phyloP scores from a whole-genome alignment of 1,140 invertebrate species.

The Steinernema khuongi region DNA sequence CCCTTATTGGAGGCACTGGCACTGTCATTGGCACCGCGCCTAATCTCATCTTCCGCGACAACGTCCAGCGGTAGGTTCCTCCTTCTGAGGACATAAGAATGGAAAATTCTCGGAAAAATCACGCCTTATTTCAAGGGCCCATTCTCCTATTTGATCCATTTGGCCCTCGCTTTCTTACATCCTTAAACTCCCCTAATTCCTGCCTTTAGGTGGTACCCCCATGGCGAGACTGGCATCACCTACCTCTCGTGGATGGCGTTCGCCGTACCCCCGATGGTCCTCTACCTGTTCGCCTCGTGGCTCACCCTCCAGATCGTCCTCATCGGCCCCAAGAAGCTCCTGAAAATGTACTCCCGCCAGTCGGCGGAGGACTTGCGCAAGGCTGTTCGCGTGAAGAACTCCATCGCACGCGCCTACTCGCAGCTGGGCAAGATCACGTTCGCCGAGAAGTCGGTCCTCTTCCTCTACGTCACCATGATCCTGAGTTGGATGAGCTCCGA shows the following conservation, averaged over 20 bases:
- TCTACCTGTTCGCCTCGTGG: conserved; percentile 40
- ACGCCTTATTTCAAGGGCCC: too few relatives aligned
- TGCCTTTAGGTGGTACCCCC: conserved; percentile 33
- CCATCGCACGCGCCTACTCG: conserved; percentile 25
- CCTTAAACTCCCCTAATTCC: neutral
- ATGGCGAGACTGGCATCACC: conserved; percentile 35
- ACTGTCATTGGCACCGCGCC: conserved; percentile 60
- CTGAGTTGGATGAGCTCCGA: conserved; percentile 37
- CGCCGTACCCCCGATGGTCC: conserved; percentile 42
- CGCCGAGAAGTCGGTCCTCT: conserved; percentile 38
- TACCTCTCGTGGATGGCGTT: conserved; percentile 45
- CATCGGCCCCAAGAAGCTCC: conserved; percentile 22
- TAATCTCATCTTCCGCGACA: conserved; percentile 70
- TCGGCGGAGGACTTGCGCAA: conserved; percentile 27
- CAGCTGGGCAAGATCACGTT: conserved; percentile 36
- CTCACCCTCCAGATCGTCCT: conserved; percentile 31
- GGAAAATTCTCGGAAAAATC: too few relatives aligned
- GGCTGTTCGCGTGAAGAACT: conserved; percentile 17
- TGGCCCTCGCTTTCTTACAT: too few relatives aligned
- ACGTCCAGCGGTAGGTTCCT: conserved; percentile 49
- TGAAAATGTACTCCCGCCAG: conserved; percentile 24
- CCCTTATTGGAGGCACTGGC: conserved; percentile 61
- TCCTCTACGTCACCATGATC: conserved; percentile 33
- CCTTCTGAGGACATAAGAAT: too few relatives aligned
- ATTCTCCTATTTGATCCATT: too few relatives aligned